Percentiles rank a stretch among this genome's conserved stretches.
phyloP scores from a whole-genome alignment of 2,888 invertebrate genomes.

The Drosophila tanythrix region DNA sequence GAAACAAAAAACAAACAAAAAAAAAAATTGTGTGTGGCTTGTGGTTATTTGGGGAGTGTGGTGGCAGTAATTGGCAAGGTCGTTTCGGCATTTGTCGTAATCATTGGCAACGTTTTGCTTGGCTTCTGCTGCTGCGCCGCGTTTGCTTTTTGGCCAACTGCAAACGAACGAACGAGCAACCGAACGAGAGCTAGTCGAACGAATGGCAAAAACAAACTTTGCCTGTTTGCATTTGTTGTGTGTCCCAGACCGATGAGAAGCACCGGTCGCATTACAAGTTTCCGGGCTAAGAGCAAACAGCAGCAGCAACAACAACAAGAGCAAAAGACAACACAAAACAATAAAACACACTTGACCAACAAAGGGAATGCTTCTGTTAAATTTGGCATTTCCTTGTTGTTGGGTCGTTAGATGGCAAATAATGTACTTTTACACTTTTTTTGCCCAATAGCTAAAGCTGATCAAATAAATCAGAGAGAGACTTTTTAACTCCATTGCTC shows the following conservation, averaged over 20 bases:
- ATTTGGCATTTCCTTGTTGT: slow-evolving; percentile 23
- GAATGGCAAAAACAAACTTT: slow-evolving; percentile 66
- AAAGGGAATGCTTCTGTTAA: slow-evolving; percentile 33
- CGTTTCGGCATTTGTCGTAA: slow-evolving; percentile 83
- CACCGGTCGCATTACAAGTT: slow-evolving; percentile 43
- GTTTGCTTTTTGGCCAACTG: slow-evolving; percentile 67
- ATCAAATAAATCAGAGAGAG: slow-evolving; percentile 7
- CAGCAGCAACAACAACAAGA: slow-evolving; percentile 3
- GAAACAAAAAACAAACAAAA: slow-evolving; percentile 11
- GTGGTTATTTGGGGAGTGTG: slow-evolving; percentile 21
- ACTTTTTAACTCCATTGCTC: slow-evolving; percentile 32
- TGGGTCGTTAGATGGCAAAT: slow-evolving; percentile 41
- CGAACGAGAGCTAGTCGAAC: slow-evolving; percentile 36
- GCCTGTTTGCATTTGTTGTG: slow-evolving; percentile 69
- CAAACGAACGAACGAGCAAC: slow-evolving; percentile 40
- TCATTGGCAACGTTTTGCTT: slow-evolving; percentile 70
- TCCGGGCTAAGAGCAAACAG: slow-evolving; percentile 33
- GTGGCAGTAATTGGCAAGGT: slow-evolving; percentile 82
- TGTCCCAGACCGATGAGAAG: slow-evolving; percentile 40
- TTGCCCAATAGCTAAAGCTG: slow-evolving; percentile 9
- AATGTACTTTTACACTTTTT: slow-evolving; percentile 22
- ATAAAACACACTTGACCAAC: not conserved
- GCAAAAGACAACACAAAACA: not conserved
- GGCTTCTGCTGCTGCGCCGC: slow-evolving; percentile 54
- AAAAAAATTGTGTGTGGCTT: slow-evolving; percentile 24